Evolutionary conservation across 2,113 vertebrate species (phyloP).

Genomic region (Brachyhypopomus gauderio): DNA sequence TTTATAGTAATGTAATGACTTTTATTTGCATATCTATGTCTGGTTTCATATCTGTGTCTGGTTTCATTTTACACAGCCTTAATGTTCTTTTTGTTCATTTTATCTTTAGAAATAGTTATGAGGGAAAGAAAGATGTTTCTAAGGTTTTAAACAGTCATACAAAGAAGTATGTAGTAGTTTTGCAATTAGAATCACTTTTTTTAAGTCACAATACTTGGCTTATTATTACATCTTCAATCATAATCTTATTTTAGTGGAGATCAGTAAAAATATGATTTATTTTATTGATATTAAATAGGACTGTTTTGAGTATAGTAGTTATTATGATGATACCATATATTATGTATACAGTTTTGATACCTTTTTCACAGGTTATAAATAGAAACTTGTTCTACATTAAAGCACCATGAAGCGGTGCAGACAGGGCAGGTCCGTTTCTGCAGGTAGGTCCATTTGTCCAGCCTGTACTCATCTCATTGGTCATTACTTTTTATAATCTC

Average conservation of each 20-base stretch:
- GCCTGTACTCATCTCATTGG: slow-evolving; percentile 13
- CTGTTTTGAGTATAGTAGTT: too few relatives aligned
- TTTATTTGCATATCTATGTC: slow-evolving; percentile 71
- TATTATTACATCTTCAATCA: too few relatives aligned
- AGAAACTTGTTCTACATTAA: not conserved
- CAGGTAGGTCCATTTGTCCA: not conserved
- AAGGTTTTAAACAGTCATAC: not conserved
- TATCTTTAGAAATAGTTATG: slow-evolving; percentile 6
- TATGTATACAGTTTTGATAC: too few relatives aligned
- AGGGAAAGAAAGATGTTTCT: not conserved
- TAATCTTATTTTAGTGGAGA: not conserved
- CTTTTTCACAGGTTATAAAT: too few relatives aligned
- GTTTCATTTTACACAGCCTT: slow-evolving; percentile 54
- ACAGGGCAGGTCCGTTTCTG: not conserved
- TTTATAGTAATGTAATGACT: slow-evolving; percentile 71
- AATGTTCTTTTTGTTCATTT: slow-evolving; percentile 44
- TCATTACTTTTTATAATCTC: slow-evolving; percentile 62
- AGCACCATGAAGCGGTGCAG: not conserved
- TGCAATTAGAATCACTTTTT: not conserved
- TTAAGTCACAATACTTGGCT: too few relatives aligned
- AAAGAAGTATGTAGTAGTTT: not conserved
- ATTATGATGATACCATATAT: too few relatives aligned
- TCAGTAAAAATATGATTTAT: too few relatives aligned
- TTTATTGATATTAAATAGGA: too few relatives aligned
- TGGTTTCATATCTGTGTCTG: slow-evolving; percentile 62